Percentiles rank a stretch among this genome's conserved stretches.
Conservation (phyloP, 2,797 vertebrate species). For the Coregonus sp. region DNA sequence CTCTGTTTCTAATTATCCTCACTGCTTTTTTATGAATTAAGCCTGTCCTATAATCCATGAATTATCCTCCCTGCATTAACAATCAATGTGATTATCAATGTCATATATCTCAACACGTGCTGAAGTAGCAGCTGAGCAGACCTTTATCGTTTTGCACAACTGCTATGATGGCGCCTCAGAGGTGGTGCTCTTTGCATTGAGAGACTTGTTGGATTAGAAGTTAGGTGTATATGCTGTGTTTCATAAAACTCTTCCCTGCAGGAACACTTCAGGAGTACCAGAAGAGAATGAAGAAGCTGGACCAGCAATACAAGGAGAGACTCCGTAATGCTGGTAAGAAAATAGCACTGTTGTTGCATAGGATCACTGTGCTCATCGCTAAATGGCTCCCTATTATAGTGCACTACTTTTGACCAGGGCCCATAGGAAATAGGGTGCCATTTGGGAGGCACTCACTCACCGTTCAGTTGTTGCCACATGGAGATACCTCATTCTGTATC, state of each 20-base stretch:
- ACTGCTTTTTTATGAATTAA: background rate
- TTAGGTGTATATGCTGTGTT: no score
- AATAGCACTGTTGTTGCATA: background rate
- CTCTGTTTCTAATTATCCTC: background rate
- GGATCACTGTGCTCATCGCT: constrained; percentile 27
- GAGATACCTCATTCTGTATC: background rate
- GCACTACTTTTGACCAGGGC: no score
- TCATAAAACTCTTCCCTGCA: constrained; percentile 48
- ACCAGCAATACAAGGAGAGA: constrained; percentile 97
- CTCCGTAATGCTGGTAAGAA: constrained; percentile 89
- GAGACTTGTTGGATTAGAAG: no score
- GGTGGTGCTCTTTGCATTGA: background rate
- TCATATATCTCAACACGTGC: background rate
- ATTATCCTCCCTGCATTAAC: no score
- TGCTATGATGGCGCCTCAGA: background rate
- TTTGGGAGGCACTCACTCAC: no score
- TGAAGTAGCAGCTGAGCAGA: background rate
- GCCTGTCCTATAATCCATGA: no score
- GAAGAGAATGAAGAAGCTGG: constrained; percentile 98
- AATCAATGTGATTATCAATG: background rate
- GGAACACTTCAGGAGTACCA: constrained; percentile 97
- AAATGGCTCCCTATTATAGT: no score
- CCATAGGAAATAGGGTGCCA: no score
- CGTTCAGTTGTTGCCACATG: no score
- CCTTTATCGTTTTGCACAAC: background rate